Evolutionary conservation across 2,888 invertebrate species (phyloP).

Genomic region (Aspidiotus rigidus): DNA sequence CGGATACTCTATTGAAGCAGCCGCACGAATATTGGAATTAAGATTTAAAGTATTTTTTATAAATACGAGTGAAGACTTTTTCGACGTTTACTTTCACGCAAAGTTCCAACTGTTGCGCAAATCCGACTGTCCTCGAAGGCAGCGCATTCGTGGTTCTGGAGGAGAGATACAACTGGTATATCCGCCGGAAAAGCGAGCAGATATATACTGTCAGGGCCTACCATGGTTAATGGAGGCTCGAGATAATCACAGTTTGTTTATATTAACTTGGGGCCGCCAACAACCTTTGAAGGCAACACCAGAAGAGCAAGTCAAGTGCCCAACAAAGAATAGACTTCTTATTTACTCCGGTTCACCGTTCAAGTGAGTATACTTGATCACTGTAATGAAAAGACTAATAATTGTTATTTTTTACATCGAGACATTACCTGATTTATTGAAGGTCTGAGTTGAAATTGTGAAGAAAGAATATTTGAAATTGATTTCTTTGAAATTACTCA

Average conservation of each 20-base stretch:
- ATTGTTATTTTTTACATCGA: too few species aligned
- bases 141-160: constrained; percentile 51
- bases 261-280: constrained; percentile 74
- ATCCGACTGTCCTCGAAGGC: constrained; percentile 56
- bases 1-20: constrained; percentile 47
- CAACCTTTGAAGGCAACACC: constrained; percentile 52
- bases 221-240: constrained; percentile 74
- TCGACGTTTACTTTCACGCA: constrained; percentile 69
- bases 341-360: constrained; percentile 66
- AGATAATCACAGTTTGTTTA: constrained; percentile 67
- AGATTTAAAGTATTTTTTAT: constrained; percentile 64
- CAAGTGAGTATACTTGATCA: constrained; percentile 37
- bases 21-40: constrained; percentile 62
- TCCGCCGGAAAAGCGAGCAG: constrained; percentile 53
- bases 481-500: too few species aligned
- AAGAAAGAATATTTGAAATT: too few species aligned
- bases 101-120: constrained; percentile 51
- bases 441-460: too few species aligned
- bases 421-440: too few species aligned
- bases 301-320: constrained; percentile 58
- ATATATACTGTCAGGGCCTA: constrained; percentile 60
- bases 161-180: constrained; percentile 58
- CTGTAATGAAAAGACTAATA: background rate
- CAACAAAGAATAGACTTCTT: constrained; percentile 67
- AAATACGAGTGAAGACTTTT: constrained; percentile 69